Evolutionary conservation across 2,113 vertebrate genomes (phyloP), one percentile per base, ranked within the genome.

Genomic region (Aegithalos caudatus): DNA sequence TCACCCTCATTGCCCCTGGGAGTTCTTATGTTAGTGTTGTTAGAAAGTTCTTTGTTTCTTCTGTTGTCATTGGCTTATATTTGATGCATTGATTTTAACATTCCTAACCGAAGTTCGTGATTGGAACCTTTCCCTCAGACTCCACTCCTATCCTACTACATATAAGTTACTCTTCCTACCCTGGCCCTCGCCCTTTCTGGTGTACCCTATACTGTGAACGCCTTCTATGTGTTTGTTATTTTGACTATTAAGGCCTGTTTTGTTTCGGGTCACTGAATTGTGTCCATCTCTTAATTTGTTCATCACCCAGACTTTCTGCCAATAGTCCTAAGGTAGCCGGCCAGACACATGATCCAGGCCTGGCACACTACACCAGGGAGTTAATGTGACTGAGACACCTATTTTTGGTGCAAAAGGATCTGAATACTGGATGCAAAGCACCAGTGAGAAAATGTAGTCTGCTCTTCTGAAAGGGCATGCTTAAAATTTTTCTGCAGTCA

Each of bases 341-440:
- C n/a, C 4, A 2, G 23, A 15, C 35, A 37, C 23, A 17, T 5
- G 9, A 60, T 27, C 57, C 7, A 1, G 7, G 56, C n/a, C n/a
- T 2, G 3, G n/a, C 5, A 2, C 1, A 3, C 57, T 17, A 12
- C 57, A 37, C n/a, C 23, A 28, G 23, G 40, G 38, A 54, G 11
- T 33, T 56, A 47, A 4, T 25, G 81, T 50, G 56, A 71, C n/a
- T 58, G n/a, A 81, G 45, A 25, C 33, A 48, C 13, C 33, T 65
- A 14, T 37, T 67, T 79, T 66, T 79, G 20, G 11, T 85, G 56
- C 42, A 81, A 70, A 57, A 40, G 11, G 35, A 58, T 70, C 56
- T 84, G 65, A 45, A 70, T 74, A 44, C 14, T 51, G 10, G 13
- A 14, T 33, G 31, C 15, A 70, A 7, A 84, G 14, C 23, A 66